A percentile compares a stretch with the other conserved stretches of the same genome.
Conservation (phyloP, 2,797 vertebrate species). For the Falco peregrinus region DNA sequence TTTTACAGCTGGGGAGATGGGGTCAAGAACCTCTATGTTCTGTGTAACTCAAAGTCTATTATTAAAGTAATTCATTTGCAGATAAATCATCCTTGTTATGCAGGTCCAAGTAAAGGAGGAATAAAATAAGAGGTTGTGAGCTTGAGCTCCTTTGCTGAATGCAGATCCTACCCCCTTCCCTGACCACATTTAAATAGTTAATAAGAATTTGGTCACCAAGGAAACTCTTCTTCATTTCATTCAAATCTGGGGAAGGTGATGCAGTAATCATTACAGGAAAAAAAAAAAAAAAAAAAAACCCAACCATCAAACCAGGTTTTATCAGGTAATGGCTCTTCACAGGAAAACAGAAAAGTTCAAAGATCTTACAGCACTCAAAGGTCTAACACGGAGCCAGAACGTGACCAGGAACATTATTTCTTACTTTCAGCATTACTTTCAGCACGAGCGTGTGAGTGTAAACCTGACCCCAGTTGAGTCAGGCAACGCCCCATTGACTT, state of each 20-base stretch:
- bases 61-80: constrained; percentile 48
- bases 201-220: not conserved
- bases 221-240: not conserved
- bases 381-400: not conserved
- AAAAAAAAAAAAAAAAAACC: not conserved
- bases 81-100: constrained; percentile 35
- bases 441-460: not conserved
- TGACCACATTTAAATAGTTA: not conserved
- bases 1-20: constrained; percentile 53
- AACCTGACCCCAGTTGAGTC: not conserved
- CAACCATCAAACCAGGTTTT: not conserved
- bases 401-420: not conserved
- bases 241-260: not conserved
- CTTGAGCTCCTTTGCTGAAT: not conserved
- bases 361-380: not conserved
- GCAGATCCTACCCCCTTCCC: not conserved
- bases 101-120: constrained; percentile 1
- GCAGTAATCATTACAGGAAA: not conserved
- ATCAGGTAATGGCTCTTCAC: not conserved
- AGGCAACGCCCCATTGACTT: not conserved
- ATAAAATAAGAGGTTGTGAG: not conserved
- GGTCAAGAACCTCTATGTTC: constrained; percentile 17
- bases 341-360: not conserved
- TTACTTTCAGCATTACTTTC: not conserved
- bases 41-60: not conserved